Conservation (phyloP, 2,113 vertebrate genomes). For the Malurus alboscapulatus region DNA sequence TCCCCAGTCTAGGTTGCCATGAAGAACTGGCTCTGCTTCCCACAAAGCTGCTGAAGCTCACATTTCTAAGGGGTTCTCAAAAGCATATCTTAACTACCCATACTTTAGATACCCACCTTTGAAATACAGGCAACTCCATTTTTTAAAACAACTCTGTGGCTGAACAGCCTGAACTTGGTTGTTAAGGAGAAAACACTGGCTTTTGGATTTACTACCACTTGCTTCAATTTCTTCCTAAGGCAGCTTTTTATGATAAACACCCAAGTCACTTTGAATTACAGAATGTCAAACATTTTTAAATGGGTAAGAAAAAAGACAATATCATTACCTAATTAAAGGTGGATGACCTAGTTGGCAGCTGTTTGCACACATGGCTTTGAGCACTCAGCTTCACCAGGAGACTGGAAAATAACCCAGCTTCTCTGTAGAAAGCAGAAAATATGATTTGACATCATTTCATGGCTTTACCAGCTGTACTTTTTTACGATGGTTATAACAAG, state of each 20-base stretch:
- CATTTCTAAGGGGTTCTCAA: not conserved
- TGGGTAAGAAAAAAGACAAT: slow-evolving; percentile 26
- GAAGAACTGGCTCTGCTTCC: not conserved
- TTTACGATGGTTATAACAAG: slow-evolving; percentile 71
- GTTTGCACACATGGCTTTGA: slow-evolving; percentile 51
- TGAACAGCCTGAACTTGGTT: not conserved
- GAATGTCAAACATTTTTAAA: slow-evolving; percentile 36
- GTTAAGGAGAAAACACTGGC: not conserved
- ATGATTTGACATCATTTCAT: slow-evolving; percentile 77
- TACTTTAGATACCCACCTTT: not conserved
- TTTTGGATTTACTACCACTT: not conserved
- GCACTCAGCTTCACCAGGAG: slow-evolving; percentile 38
- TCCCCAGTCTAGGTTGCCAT: not conserved
- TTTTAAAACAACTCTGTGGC: not conserved
- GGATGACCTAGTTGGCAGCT: slow-evolving; percentile 55
- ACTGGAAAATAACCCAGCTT: slow-evolving; percentile 71
- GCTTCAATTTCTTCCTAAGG: slow-evolving; percentile 9
- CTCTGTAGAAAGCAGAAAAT: slow-evolving; percentile 69
- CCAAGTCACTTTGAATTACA: slow-evolving; percentile 42
- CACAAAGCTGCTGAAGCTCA: not conserved
- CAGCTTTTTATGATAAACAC: slow-evolving; percentile 42
- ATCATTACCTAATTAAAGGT: slow-evolving; percentile 44
- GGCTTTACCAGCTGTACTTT: slow-evolving; percentile 75
- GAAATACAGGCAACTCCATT: not conserved
- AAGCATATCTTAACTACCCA: not conserved